These are phyloP conservation scores for Lepidochitona cinerea DNA, from an alignment of 2,888 invertebrate species.

Conservation along the genomic window DNA sequence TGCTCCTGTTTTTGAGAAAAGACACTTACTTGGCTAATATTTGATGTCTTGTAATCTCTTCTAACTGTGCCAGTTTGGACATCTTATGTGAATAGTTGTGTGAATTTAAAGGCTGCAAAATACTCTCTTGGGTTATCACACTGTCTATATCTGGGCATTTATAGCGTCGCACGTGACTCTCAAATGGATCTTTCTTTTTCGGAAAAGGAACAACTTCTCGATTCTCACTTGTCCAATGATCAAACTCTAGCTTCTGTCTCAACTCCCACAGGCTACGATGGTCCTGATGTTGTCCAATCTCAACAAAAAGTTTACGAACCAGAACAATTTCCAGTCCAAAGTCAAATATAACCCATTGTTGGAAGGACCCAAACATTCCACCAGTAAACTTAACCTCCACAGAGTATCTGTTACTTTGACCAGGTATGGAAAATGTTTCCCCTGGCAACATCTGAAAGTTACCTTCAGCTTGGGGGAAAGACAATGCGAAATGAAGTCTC, in stretches of 20 bases:
- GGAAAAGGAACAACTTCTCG: slow-evolving; percentile 51
- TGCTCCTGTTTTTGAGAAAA: too few species aligned
- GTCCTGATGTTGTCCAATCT: slow-evolving; percentile 51
- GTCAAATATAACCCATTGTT: slow-evolving; percentile 66
- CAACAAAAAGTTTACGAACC: slow-evolving; percentile 58
- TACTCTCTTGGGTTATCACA: slow-evolving; percentile 57
- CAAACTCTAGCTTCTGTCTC: slow-evolving; percentile 56
- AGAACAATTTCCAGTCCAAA: slow-evolving; percentile 60
- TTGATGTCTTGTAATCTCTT: slow-evolving; percentile 61
- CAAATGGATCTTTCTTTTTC: slow-evolving; percentile 19
- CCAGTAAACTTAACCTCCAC: slow-evolving; percentile 46
- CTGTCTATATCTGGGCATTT: slow-evolving; percentile 54
- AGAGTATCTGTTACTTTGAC: slow-evolving; percentile 38
- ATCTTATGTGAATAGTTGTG: slow-evolving; percentile 68
- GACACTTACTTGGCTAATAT: slow-evolving; percentile 58
- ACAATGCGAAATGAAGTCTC: slow-evolving; percentile 60
- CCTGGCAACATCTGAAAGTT: slow-evolving; percentile 58
- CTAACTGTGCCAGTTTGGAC: slow-evolving; percentile 63
- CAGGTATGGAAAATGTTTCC: slow-evolving; percentile 43
- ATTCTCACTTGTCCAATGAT: slow-evolving; percentile 64
- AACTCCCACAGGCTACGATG: slow-evolving; percentile 55
- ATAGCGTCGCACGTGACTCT: slow-evolving; percentile 42
- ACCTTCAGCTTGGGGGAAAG: slow-evolving; percentile 30
- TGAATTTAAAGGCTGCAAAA: slow-evolving; percentile 54
- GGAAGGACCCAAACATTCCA: slow-evolving; percentile 67